Evolutionary conservation across 2,113 vertebrate genomes (phyloP), one percentile per base, ranked within the genome.

Genomic region (Onychostruthus taczanowskii): DNA sequence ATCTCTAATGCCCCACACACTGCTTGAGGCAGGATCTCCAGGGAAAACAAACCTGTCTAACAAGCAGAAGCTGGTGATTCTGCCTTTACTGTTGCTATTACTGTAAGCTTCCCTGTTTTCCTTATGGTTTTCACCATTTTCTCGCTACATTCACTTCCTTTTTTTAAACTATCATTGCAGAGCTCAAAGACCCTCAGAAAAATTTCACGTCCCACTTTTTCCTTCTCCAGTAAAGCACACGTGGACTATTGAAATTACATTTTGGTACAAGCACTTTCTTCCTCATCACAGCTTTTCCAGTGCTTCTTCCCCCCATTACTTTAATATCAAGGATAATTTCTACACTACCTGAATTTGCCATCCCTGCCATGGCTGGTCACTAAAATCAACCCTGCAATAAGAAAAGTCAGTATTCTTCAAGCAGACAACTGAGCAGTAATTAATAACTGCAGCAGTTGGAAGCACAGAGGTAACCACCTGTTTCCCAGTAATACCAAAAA

Each of bases 401-500:
- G 4, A 22, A 20, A 56, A 91, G 43, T 28, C 46, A 69, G 8
- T 69, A 37, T 67, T 77, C 47, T 47, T 33, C 59, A 83, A 44
- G 67, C 70, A 96, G 53, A 85, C 8, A 82, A 53, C 13, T 91
- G 69, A 91, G 75, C 70, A 94, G 77, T 79, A 89, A 97, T 89
- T 87, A 94, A 72, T 62, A 85, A 63, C 22, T 63, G 58, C 6
- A 9, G 59, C 87, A 91, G 46, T 5, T 94, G 78, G 82, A 90
- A 72, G 75, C 70, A 79, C 20, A 85, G 59, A 86, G 70, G 55
- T 67, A 79, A 91, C 43, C 84, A 95, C 87, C 84, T 95, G 89
- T 70, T 89, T 72, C 35, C 59, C 37, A 73, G 19, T 13, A 19
- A 43, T 22, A 84, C 37, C 39, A 28, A 27, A 49, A 47, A 37